Evolutionary conservation across 2,797 vertebrate genomes (phyloP).

Genomic region (Smutsia temminckii): DNA sequence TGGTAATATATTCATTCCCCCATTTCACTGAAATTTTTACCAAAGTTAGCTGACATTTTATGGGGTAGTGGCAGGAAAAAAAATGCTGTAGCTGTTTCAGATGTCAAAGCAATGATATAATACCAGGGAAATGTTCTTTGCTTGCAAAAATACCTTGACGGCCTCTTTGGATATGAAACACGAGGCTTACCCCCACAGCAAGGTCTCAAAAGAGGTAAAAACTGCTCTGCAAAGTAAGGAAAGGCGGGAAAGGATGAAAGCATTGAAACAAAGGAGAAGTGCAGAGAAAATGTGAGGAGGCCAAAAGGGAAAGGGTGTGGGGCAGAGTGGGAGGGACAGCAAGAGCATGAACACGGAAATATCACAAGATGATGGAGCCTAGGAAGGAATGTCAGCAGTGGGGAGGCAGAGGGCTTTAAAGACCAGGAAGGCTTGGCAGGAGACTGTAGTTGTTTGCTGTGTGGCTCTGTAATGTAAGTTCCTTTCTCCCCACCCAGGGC

Average conservation of each 20-base stretch:
- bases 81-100: background rate
- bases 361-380: background rate
- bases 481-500: background rate
- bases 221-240: background rate
- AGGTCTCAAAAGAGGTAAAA: background rate
- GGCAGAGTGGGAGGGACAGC: background rate
- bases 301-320: background rate
- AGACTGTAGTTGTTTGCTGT: background rate
- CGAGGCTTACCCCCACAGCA: background rate
- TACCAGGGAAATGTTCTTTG: background rate
- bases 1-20: background rate
- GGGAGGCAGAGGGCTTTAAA: background rate
- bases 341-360: rapidly evolving
- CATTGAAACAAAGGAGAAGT: background rate
- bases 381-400: background rate
- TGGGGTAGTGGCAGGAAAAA: background rate
- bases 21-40: background rate
- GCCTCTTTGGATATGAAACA: background rate
- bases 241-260: background rate
- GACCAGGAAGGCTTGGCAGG: background rate
- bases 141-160: background rate
- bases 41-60: background rate
- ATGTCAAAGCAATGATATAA: background rate
- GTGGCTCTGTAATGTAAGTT: background rate
- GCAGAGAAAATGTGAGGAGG: background rate